A percentile compares a stretch with the other conserved stretches of the same genome.
Conservation (phyloP, 2,113 vertebrate genomes). For the Stigmatopora argus region DNA sequence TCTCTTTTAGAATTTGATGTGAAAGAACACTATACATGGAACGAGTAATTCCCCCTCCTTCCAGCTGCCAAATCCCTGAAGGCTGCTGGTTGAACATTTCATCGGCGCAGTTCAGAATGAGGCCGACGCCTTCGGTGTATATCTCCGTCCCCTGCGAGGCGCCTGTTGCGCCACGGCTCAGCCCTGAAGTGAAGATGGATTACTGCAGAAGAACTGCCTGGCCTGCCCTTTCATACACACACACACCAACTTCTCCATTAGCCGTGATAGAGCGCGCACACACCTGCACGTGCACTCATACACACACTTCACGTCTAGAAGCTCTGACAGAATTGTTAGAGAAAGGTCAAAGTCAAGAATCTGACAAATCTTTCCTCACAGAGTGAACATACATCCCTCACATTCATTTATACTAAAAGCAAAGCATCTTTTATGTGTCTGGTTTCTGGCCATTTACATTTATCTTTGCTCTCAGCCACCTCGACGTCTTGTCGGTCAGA, state of each 20-base stretch:
- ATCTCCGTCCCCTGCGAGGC: slow-evolving; percentile 36
- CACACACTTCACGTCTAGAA: slow-evolving; percentile 31
- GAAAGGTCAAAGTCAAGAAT: slow-evolving; percentile 61
- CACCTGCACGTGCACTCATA: slow-evolving; percentile 24
- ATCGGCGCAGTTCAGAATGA: slow-evolving; percentile 32
- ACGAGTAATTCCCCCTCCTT: slow-evolving; percentile 29
- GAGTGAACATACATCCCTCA: slow-evolving; percentile 34
- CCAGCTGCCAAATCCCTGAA: slow-evolving; percentile 33
- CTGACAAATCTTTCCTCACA: slow-evolving; percentile 51
- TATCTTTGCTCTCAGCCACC: slow-evolving; percentile 1
- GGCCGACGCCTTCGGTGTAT: slow-evolving; percentile 39
- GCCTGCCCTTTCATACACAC: slow-evolving; percentile 62
- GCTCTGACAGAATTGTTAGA: slow-evolving; percentile 60
- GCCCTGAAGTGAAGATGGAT: slow-evolving; percentile 63
- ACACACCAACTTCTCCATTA: slow-evolving; percentile 60
- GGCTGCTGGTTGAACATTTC: slow-evolving; percentile 31
- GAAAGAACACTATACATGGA: background rate
- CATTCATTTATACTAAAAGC: slow-evolving; percentile 34
- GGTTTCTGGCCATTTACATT: slow-evolving; percentile 11
- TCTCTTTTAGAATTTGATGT: slow-evolving; percentile 7
- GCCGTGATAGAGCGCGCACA: slow-evolving; percentile 21
- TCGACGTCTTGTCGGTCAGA: slow-evolving; percentile 2
- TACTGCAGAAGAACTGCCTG: slow-evolving; percentile 59
- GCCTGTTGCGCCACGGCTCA: slow-evolving; percentile 58
- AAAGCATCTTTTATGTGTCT: slow-evolving; percentile 25